Evolutionary conservation across 1,140 invertebrate species (phyloP).

Genomic region (Phortica variegata): DNA sequence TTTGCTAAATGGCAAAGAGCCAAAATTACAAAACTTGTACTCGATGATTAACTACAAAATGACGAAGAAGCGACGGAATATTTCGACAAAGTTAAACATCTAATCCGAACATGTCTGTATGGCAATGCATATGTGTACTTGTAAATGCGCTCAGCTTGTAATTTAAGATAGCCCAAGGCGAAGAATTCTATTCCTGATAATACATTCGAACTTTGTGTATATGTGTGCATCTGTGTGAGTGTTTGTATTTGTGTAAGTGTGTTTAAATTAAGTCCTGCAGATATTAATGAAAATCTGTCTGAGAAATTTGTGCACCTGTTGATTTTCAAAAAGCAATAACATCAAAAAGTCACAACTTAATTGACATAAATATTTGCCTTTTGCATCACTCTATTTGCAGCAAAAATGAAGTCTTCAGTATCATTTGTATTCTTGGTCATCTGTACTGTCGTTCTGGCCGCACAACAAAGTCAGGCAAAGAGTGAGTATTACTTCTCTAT

Average conservation of each 20-base stretch:
- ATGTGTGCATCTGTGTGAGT: too few relatives aligned
- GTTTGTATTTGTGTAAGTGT: neutral
- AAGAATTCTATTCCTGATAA: too few relatives aligned
- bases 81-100: too few relatives aligned
- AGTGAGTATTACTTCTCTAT: slow-evolving; percentile 51
- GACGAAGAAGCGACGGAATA: too few relatives aligned
- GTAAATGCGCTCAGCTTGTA: too few relatives aligned
- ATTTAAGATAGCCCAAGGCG: too few relatives aligned
- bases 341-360: neutral
- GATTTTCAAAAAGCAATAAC: neutral
- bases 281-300: neutral
- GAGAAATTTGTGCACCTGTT: neutral
- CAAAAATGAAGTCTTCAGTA: slow-evolving; percentile 52
- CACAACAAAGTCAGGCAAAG: slow-evolving; percentile 53
- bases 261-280: slow-evolving; percentile 12
- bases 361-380: neutral
- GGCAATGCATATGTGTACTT: too few relatives aligned
- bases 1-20: slow-evolving; percentile 9
- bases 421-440: slow-evolving; percentile 50
- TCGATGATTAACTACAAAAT: neutral
- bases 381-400: slow-evolving; percentile 21
- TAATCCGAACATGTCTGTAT: too few relatives aligned
- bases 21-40: slow-evolving; percentile 40
- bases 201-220: too few relatives aligned
- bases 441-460: slow-evolving; percentile 51